Conservation (phyloP, 2,888 invertebrate species). For the Drosophila parthenogenetica region DNA sequence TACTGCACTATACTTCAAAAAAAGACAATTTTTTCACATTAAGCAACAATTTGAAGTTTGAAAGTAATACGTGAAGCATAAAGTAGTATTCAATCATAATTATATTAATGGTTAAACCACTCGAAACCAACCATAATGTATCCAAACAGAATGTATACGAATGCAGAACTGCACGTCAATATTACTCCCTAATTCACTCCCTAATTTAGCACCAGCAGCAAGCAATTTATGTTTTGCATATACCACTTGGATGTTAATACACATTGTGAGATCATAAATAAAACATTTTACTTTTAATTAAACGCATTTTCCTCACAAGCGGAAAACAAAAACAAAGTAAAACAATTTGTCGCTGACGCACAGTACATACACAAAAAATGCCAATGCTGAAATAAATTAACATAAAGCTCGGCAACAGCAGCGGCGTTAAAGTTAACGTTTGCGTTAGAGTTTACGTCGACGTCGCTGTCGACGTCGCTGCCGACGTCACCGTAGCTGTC, state of each 20-base stretch:
- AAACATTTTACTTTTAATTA: slow-evolving; percentile 52
- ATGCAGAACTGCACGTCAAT: too few species aligned
- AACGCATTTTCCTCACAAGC: slow-evolving; percentile 28
- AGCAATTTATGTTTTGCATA: not conserved
- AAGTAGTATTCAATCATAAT: too few species aligned
- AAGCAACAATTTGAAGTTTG: too few species aligned
- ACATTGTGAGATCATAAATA: slow-evolving; percentile 3
- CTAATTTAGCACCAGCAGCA: not conserved
- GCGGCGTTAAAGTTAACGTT: slow-evolving; percentile 17
- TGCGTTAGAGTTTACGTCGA: slow-evolving; percentile 12
- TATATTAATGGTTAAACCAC: too few species aligned
- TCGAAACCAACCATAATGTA: too few species aligned
- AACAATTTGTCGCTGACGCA: slow-evolving; percentile 43
- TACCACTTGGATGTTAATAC: slow-evolving; percentile 3
- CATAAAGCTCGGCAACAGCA: slow-evolving; percentile 56
- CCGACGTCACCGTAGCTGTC: slow-evolving; percentile 65
- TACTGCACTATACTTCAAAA: too few species aligned
- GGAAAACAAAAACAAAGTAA: slow-evolving; percentile 38
- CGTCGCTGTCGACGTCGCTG: slow-evolving; percentile 13
- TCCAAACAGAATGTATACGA: too few species aligned
- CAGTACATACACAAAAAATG: slow-evolving; percentile 33
- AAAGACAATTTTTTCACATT: too few species aligned
- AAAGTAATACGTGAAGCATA: too few species aligned
- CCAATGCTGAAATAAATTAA: slow-evolving; percentile 74
- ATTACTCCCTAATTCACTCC: too few species aligned